Evolutionary conservation across 2,797 vertebrate species (phyloP).

Genomic region (Liasis olivaceus): DNA sequence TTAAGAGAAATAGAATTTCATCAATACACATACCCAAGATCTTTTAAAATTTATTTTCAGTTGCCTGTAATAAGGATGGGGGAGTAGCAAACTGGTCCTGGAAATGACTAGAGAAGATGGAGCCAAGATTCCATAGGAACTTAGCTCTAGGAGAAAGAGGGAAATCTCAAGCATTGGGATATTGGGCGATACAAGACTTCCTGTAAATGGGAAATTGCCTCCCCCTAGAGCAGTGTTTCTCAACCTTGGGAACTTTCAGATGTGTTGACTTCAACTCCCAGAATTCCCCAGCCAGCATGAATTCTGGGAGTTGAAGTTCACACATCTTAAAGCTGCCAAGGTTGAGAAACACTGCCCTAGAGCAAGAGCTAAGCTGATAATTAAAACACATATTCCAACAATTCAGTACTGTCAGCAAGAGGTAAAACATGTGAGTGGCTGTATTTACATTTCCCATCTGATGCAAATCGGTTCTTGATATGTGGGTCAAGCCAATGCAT

Average conservation of each 20-base stretch:
- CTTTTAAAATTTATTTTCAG: neutral
- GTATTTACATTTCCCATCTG: neutral
- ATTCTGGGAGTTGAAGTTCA: neutral
- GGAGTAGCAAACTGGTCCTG: neutral
- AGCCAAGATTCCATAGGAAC: neutral
- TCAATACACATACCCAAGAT: no score
- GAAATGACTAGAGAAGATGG: neutral
- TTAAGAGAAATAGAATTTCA: no score
- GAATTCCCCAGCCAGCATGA: neutral
- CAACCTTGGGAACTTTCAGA: neutral
- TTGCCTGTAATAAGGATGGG: neutral
- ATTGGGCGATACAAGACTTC: neutral
- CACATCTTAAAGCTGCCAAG: neutral
- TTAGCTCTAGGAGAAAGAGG: neutral
- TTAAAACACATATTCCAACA: neutral
- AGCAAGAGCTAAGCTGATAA: neutral
- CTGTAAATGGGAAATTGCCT: neutral
- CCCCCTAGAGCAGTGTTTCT: neutral
- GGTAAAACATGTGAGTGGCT: neutral
- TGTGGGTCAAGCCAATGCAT: neutral
- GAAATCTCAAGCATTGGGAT: neutral
- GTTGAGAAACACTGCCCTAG: neutral
- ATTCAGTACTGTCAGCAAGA: no score
- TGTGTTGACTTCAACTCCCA: neutral
- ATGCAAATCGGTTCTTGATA: constrained; percentile 11